These are phyloP conservation scores for Antitype chi DNA, from an alignment of 2,888 invertebrate genomes.

Conservation along the genomic window DNA sequence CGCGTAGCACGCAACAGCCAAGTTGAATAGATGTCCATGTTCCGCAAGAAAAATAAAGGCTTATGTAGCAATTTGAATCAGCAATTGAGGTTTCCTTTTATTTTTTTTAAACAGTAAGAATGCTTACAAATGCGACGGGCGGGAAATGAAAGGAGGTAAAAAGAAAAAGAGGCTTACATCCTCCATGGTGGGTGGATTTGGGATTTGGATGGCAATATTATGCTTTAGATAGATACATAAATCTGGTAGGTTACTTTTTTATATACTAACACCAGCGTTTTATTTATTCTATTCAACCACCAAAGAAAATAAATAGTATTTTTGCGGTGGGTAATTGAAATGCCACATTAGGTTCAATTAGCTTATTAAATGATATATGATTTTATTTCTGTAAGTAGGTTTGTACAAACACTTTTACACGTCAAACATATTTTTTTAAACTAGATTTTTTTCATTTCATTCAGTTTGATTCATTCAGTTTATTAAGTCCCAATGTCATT, in stretches of 20 bases:
- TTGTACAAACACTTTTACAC: no score
- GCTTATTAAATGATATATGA: no score
- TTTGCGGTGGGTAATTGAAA: constrained; percentile 1
- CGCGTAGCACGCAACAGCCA: constrained; percentile 6
- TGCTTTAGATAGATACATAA: constrained; percentile 43
- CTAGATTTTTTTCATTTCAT: no score
- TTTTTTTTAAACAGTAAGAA: constrained; percentile 56
- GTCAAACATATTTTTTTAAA: no score
- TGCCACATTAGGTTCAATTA: not conserved
- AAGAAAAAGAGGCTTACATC: constrained; percentile 48
- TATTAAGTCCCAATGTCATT: not conserved
- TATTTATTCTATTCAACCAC: constrained; percentile 29
- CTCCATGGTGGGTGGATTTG: constrained; percentile 54
- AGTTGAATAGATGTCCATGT: constrained; percentile 43
- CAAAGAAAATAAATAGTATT: constrained; percentile 2
- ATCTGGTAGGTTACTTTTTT: constrained; percentile 34
- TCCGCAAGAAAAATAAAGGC: constrained; percentile 52
- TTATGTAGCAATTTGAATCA: constrained; percentile 55
- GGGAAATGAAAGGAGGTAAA: constrained; percentile 33
- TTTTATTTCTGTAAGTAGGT: no score
- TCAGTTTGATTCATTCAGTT: no score
- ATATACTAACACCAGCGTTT: constrained; percentile 33
- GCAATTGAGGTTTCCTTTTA: constrained; percentile 55
- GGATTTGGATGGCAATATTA: constrained; percentile 49
- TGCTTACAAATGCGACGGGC: constrained; percentile 50